Evolutionary conservation across 2,113 vertebrate genomes (phyloP), one percentile per base, ranked within the genome.

Genomic region (Ardeotis arabs): DNA sequence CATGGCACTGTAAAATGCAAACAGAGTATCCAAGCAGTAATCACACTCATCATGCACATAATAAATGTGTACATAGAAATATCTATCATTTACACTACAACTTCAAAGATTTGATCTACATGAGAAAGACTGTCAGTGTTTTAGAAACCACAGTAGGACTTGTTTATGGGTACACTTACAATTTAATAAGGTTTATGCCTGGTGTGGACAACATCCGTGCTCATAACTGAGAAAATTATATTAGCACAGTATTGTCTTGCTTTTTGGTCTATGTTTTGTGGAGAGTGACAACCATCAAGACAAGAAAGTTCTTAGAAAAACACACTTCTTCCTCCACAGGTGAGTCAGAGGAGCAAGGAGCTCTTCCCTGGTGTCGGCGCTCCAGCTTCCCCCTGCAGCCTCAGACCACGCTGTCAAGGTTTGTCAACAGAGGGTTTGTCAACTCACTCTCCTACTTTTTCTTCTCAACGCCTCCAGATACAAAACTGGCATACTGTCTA

Each of bases 1-100:
- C 73, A 93, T 59, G 80, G 47, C 84, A 22, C 66, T 84, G 47
- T 52, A 84, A 91, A 95, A 95, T 80, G 45, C 81, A 96, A 97
- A 96, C 83, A 95, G 80, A 69, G 52, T 88, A 78, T 45, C 33
- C 50, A 53, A 84, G 78, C 80, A 97, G 83, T 88, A 89, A 92
- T 72, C 87, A 47, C 21, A 31, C 18, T 83, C 39, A 64, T 41
- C 75, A 39, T 59, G 47, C 52, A 83, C 79, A 25, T 82, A 88
- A 89, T 19, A 89, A 87, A 87, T 76, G 47, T 58, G 20, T 33
- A 85, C 44, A 25, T 6, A 89, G 72, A 89, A 94, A 56, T 68
- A 82, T 47, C 79, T 60, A 44, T 90, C 83, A 94, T 84, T 49
- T 93, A 47, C 39, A 19, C 52, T n/a, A 44, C 67, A 86, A 7